phyloP scores from a whole-genome alignment of 1,140 invertebrate genomes.

The Pachypeltis micranthus region DNA sequence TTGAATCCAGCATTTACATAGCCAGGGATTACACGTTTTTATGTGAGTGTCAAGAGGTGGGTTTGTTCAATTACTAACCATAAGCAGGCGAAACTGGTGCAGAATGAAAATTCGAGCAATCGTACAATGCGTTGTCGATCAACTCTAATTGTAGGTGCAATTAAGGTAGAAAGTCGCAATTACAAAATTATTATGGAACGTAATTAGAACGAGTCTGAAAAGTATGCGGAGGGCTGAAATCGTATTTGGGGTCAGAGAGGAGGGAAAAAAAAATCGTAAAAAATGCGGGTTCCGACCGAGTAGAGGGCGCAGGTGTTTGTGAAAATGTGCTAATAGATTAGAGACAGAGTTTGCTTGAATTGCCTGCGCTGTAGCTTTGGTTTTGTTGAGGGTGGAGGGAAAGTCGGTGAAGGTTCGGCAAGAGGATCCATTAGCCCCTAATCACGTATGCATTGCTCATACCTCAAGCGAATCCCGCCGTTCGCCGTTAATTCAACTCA shows the following conservation, averaged over 20 bases:
- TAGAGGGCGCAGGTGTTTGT: conserved; percentile 4
- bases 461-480: conserved; percentile 1
- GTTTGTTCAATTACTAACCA: too few relatives aligned
- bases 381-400: not conserved
- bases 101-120: too few relatives aligned
- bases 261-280: not conserved
- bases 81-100: too few relatives aligned
- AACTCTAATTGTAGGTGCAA: too few relatives aligned
- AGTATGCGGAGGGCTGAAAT: not conserved
- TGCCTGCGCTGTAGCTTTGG: not conserved
- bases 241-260: not conserved
- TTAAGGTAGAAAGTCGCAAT: too few relatives aligned
- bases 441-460: conserved; percentile 14
- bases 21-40: too few relatives aligned
- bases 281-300: conserved; percentile 3
- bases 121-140: too few relatives aligned
- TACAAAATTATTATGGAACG: not conserved
- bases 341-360: conserved; percentile 9
- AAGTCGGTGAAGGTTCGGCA: not conserved
- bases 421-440: conserved; percentile 10
- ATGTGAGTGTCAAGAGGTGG: too few relatives aligned
- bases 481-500: too few relatives aligned
- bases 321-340: conserved; percentile 15
- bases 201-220: not conserved
- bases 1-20: too few relatives aligned